Evolutionary conservation across 2,888 invertebrate genomes (phyloP), one percentile per base, ranked within the genome.

Genomic region (Chymomyza fuscimana): DNA sequence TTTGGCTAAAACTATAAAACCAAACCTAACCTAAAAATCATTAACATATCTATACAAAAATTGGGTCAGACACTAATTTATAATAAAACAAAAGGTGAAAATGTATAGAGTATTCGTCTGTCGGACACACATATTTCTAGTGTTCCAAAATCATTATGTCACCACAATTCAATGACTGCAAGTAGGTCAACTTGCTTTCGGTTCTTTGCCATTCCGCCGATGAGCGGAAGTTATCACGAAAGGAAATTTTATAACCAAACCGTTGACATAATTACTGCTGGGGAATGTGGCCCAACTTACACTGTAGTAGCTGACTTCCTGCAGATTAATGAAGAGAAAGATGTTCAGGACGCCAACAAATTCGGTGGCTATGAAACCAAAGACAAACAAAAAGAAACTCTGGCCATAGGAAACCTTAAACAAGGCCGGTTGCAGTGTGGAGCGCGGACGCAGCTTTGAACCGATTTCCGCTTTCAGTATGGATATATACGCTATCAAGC

Each of bases 401-500:
- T 96, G 97, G 63, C 97, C 97, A 91, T 97, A 97, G 87, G 94
- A 94, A 91, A 97, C 97, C 70, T 95, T 96, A 93, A 97, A 96
- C 66, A 95, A 93, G 1, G 97, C 95, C 54, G 95, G 95, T 89
- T 96, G 95, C 72, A 96, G 94, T 65, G 95, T 94, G 22, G 96
- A 96, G 89, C 95, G 94, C 72, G 97, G 95, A 73, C 96, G 94
- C 71, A 97, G 93, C 92, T 97, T 97, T 88, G 95, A 95, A 59
- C 97, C 97, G 60, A 97, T 94, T 94, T 97, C 97, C 10, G 97
- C 95, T 92, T 97, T 97, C 91, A 97, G 95, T 88, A 97, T 95
- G 69, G 97, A 97, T 93, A 97, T 97, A 94, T 97, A 97, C 94
- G 97, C 96, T 89, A 97, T 96, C 91, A 97, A 94, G 63, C 97